A percentile compares a stretch with the other conserved stretches of the same genome.
Conservation (phyloP, 2,113 vertebrate species). For the Rhinolophus sinicus region DNA sequence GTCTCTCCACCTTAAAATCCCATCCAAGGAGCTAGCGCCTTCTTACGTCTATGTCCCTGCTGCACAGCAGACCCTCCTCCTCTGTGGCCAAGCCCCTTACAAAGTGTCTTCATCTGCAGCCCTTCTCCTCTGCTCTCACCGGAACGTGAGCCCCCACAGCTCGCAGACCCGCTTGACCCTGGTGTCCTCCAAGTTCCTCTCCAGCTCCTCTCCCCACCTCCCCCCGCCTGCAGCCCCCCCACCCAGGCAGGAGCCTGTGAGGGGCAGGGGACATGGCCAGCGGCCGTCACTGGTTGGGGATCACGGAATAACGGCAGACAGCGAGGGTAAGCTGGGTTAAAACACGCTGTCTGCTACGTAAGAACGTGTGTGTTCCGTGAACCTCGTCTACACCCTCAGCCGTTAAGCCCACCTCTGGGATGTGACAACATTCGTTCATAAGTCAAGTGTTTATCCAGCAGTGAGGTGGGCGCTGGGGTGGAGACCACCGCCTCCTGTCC, state of each 20-base stretch:
- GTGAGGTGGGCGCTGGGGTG: fast-evolving
- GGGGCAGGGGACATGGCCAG: background rate
- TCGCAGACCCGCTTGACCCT: no score
- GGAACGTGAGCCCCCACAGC: no score
- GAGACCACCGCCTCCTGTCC: background rate
- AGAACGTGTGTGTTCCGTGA: background rate
- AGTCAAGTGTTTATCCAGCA: no score
- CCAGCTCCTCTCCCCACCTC: no score
- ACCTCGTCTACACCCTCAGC: background rate
- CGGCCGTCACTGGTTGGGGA: background rate
- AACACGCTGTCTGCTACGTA: background rate
- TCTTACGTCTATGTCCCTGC: background rate
- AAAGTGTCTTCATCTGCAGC: background rate
- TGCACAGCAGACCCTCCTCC: background rate
- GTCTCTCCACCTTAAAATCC: background rate
- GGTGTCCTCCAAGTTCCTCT: no score
- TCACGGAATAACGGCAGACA: background rate
- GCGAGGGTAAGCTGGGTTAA: background rate
- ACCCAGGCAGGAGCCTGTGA: no score
- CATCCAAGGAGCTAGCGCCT: background rate
- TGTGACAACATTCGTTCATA: background rate
- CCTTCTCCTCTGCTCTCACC: no score
- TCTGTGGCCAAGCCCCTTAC: background rate
- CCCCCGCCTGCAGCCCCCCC: no score
- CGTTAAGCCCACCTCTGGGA: background rate